Evolutionary conservation across 2,113 vertebrate species (phyloP), one percentile per base, ranked within the genome.

Genomic region (Myanophis thanlyinensis): DNA sequence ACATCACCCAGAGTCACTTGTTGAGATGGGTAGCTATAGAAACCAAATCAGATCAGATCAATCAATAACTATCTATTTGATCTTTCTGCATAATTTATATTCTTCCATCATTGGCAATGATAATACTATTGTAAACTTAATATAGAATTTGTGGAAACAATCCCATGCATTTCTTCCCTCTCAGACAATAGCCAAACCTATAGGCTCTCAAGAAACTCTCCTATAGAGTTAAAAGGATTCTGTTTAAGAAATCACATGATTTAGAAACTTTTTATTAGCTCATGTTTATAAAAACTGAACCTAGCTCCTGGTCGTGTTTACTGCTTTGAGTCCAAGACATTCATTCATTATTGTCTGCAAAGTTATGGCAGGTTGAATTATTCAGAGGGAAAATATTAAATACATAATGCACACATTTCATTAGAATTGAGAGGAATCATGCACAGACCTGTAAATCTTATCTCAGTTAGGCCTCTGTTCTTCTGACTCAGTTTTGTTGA

Each of bases 401-500:
- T 1, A 25, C 93, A 89, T 94, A 8, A 3, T 89, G 18, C 8
- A 23, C 44, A 67, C 46, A 25, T 54, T 5, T 51, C 51, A 93
- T 52, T n/a, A 47, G 35, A 87, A 92, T 18, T 13, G 0, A 56
- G 54, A n/a, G 27, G 49, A 86, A 59, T 93, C 44, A 8, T 8
- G 0, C 59, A 20, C 25, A 1, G 51, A 48, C 30, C 73, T 94
- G 18, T 84, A 92, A 91, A 12, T 49, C 85, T 92, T 59, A 51
- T 90, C 53, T 92, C 86, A 91, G 48, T 0, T 18, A 90, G 8
- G 89, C 91, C 40, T 23, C 59, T 96, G 91, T 52, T 96, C 85
- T 54, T 96, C 94, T 94, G 94, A 40, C 53, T 89, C 13, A 92
- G 62, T 89, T 91, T 54, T 73, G 73, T 56, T 94, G 92, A 95